Conservation (phyloP, 2,888 invertebrate species). For the Lycophotia porphyrea region DNA sequence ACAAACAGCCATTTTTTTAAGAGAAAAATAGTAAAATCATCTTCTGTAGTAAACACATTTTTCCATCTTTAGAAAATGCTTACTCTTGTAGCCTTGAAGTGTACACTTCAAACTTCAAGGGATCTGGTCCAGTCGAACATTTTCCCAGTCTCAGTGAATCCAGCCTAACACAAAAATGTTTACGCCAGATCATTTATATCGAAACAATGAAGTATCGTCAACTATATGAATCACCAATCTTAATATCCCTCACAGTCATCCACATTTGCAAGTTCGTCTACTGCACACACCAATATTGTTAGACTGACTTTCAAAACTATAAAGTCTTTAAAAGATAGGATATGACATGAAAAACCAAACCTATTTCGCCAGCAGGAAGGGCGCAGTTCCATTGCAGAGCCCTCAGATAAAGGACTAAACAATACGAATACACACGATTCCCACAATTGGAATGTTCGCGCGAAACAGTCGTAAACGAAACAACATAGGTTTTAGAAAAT, state of each 20-base stretch:
- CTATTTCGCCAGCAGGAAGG: conserved; percentile 45
- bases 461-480: conserved; percentile 80
- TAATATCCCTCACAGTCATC: conserved; percentile 79
- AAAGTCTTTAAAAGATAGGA: conserved; percentile 38
- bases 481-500: conserved; percentile 78
- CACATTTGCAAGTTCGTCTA: conserved; percentile 82
- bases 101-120: background rate
- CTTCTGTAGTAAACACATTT: background rate
- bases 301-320: conserved; percentile 48
- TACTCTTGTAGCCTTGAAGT: too few species aligned
- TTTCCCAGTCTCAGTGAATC: conserved; percentile 11
- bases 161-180: conserved; percentile 51
- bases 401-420: conserved; percentile 61
- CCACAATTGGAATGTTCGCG: conserved; percentile 77
- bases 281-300: conserved; percentile 78
- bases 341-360: conserved; percentile 44
- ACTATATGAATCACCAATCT: conserved; percentile 80
- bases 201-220: conserved; percentile 79
- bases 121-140: background rate
- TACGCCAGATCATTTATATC: conserved; percentile 69
- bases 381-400: conserved; percentile 51
- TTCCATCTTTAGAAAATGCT: background rate
- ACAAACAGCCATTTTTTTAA: background rate
- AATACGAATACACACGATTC: conserved; percentile 63
- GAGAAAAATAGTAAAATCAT: background rate